A percentile compares a stretch with the other conserved stretches of the same genome.
Evolutionary conservation across 2,797 vertebrate species (phyloP).

Genomic region (Novumbra hubbsi): DNA sequence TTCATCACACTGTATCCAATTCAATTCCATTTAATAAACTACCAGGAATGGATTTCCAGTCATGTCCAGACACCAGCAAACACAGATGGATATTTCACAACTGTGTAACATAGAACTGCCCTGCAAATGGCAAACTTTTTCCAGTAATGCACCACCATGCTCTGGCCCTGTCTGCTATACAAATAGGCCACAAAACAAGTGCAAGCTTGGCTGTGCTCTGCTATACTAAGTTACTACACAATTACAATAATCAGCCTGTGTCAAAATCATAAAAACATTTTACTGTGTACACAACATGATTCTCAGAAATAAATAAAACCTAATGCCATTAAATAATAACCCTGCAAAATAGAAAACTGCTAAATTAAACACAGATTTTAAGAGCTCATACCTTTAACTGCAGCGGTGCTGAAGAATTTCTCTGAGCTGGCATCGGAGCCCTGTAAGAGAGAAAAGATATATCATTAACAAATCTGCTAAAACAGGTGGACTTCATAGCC

Average conservation of each 20-base stretch:
- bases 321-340: background rate
- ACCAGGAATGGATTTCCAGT: conserved; percentile 42
- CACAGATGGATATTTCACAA: conserved; percentile 42
- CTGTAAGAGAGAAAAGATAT: conserved; percentile 68
- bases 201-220: background rate
- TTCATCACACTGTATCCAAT: conserved; percentile 34
- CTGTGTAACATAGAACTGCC: conserved; percentile 18
- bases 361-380: background rate
- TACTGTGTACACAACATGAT: background rate
- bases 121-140: conserved; percentile 25
- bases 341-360: no score
- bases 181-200: background rate
- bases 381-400: conserved; percentile 87
- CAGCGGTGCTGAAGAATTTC: conserved; percentile 91
- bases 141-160: conserved; percentile 17
- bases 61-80: conserved; percentile 29
- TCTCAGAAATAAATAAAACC: background rate
- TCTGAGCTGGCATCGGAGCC: conserved; percentile 95
- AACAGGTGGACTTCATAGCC: conserved; percentile 35
- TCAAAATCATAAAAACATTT: background rate
- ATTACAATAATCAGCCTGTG: background rate
- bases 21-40: conserved; percentile 44
- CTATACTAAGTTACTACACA: background rate
- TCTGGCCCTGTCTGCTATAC: conserved; percentile 17
- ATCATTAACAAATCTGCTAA: conserved; percentile 39